Evolutionary conservation across 2,888 invertebrate genomes (phyloP).

Genomic region (Gibbula magus): DNA sequence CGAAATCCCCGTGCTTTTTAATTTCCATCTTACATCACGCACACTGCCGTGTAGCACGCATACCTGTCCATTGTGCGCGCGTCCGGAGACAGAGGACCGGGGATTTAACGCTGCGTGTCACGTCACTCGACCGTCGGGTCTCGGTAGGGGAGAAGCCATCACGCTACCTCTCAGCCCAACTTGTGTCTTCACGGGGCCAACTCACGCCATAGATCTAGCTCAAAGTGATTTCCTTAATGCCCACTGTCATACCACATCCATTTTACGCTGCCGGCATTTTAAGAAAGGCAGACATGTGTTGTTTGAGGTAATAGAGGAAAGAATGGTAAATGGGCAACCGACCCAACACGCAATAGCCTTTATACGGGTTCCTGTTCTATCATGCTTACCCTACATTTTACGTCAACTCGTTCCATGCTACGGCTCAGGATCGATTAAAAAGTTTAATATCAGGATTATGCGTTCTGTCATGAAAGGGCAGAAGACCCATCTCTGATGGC

Average conservation of each 20-base stretch:
- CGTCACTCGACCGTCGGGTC: background rate
- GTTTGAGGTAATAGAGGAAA: background rate
- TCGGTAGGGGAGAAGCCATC: background rate
- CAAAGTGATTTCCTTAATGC: conserved; percentile 1
- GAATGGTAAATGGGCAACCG: background rate
- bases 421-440: too few species aligned
- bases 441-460: too few species aligned
- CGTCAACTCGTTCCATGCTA: too few species aligned
- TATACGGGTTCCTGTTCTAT: too few species aligned
- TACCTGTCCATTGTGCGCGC: conserved; percentile 1
- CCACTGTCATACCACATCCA: background rate
- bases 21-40: conserved; percentile 23
- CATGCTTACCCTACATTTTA: too few species aligned
- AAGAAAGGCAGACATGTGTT: background rate
- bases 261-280: background rate
- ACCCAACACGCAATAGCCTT: too few species aligned
- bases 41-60: conserved; percentile 3
- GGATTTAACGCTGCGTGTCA: conserved; percentile 1
- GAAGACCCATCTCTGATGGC: too few species aligned
- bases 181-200: background rate
- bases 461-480: too few species aligned
- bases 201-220: background rate
- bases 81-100: background rate
- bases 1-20: conserved; percentile 24
- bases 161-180: background rate